These are phyloP conservation scores for Atopsyche davidsoni DNA, from an alignment of 1,140 invertebrate genomes.

Conservation along the genomic window DNA sequence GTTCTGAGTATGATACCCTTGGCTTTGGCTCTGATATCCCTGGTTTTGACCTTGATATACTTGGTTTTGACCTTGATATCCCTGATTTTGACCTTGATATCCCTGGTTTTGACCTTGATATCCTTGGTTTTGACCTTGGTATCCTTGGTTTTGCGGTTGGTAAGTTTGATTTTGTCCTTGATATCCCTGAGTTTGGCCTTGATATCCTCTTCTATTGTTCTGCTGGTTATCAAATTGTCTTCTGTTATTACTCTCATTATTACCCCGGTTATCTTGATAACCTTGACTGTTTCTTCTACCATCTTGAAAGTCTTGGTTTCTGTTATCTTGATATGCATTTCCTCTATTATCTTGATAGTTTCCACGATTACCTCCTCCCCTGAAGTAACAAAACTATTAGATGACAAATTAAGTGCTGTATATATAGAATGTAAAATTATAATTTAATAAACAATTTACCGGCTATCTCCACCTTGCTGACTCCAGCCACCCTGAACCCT, in stretches of 20 bases:
- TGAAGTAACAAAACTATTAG: neutral
- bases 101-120: conserved; percentile 19
- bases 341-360: conserved; percentile 11
- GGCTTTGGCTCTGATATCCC: conserved; percentile 13
- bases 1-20: conserved; percentile 13
- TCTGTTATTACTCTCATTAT: conserved; percentile 27
- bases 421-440: neutral
- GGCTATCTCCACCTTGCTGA: conserved; percentile 33
- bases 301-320: conserved; percentile 24
- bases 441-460: conserved; percentile 6
- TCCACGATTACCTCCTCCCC: conserved; percentile 4
- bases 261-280: conserved; percentile 25
- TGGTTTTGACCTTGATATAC: conserved; percentile 16
- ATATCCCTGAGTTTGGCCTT: conserved; percentile 21
- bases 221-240: conserved; percentile 19
- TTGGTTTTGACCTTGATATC: conserved; percentile 17
- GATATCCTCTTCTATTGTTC: conserved; percentile 27
- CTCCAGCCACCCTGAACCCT: conserved; percentile 40
- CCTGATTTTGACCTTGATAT: conserved; percentile 11
- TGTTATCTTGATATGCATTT: conserved; percentile 22
- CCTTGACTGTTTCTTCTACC: conserved; percentile 26
- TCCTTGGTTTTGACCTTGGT: conserved; percentile 30
- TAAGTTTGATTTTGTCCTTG: too few relatives aligned
- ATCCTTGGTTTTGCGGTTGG: conserved; percentile 6
- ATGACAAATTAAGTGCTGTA: neutral